Evolutionary conservation across 2,797 vertebrate genomes (phyloP), one percentile per base, ranked within the genome.

Genomic region (Spinus pinus): DNA sequence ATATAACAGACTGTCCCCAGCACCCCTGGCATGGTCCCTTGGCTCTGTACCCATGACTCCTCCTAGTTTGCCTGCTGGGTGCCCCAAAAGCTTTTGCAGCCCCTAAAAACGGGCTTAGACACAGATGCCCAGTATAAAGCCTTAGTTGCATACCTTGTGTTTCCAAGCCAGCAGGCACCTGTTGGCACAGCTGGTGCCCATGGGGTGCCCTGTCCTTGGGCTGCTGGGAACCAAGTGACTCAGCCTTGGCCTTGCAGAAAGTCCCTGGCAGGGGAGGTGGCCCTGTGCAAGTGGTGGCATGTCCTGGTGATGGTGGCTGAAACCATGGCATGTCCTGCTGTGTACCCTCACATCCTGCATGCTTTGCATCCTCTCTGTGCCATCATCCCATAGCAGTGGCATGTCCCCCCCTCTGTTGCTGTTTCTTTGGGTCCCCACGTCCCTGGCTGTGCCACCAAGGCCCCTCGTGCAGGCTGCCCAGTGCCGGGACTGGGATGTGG

Each of bases 311-410:
- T 5, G 15, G 49, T 39, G 54, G 41, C 25, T 2, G 3, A 25
- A 61, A 19, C 41, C 1, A 2, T 1, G 2, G 47, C 4, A 1
- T 3, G 17, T 16, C 27, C 27, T 1, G 1, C 62, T 9, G 1
- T 2, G 6, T 31, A 6, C 13, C 7, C 56, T 81, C 4, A 5
- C 4, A 12, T 25, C 58, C 58, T 11, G 2, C 12, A 2, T 9
- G 23, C 56, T 66, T 22, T 51, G 25, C 21, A 20, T 19, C 28
- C 16, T 77, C 37, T 24, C 42, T 60, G 10, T 47, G 31, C 77
- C 17, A 3, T 15, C 2, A 12, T 53, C 30, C 44, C 13, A 3
- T 2, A 47, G 42, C 18, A 14, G 57, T 16, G 28, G 28, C 12
- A 4, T 0, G 3, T 49, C 9, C 15, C 2, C 2, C 4, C 9